These are phyloP conservation scores for Drusus annulatus DNA, from an alignment of 1,140 invertebrate species.

Conservation along the genomic window DNA sequence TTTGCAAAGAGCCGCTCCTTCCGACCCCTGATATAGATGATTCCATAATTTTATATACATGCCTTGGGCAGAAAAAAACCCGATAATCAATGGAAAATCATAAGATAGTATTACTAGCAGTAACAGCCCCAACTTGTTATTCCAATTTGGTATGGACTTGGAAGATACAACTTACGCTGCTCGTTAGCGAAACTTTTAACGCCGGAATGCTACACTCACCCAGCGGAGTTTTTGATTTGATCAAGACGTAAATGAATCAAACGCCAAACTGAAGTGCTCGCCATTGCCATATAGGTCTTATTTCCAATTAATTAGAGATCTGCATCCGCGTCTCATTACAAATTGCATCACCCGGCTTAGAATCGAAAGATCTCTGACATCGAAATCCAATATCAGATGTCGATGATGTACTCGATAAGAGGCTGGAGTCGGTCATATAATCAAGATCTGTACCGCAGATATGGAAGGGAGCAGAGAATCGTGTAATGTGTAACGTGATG, in stretches of 20 bases:
- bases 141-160: too few species aligned
- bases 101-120: too few species aligned
- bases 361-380: not conserved
- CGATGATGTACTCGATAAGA: conserved; percentile 1
- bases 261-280: not conserved
- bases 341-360: not conserved
- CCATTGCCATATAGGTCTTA: not conserved
- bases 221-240: not conserved
- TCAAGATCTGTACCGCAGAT: not conserved
- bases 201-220: not conserved
- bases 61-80: too few species aligned
- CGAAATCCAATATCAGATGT: conserved; percentile 1
- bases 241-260: not conserved
- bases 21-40: too few species aligned
- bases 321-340: conserved; percentile 18
- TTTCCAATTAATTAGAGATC: conserved; percentile 11
- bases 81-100: too few species aligned
- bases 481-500: too few species aligned
- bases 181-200: not conserved
- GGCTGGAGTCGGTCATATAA: not conserved
- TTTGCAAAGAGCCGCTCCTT: too few species aligned
- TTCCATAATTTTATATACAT: too few species aligned
- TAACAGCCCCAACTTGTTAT: too few species aligned
- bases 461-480: not conserved
- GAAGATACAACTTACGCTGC: not conserved